Percentiles rank a stretch among this genome's conserved stretches.
These are phyloP conservation scores for Arvicanthis niloticus DNA, from an alignment of 2,113 vertebrate genomes.

Conservation along the genomic window DNA sequence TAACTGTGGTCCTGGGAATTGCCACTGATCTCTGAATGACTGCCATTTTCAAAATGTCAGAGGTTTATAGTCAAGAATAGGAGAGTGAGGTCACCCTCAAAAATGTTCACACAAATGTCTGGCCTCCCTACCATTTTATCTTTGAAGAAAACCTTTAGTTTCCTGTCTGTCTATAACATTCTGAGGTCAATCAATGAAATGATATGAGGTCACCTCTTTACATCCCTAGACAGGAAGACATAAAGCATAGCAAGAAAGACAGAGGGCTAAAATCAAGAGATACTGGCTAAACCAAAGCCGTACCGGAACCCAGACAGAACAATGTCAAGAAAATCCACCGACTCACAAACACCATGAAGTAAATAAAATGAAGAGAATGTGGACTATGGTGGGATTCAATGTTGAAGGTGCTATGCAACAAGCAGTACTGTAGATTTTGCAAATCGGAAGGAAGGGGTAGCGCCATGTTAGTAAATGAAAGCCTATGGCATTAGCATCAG, in stretches of 20 bases:
- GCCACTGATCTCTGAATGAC: background rate
- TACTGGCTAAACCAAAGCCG: background rate
- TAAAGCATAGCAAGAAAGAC: background rate
- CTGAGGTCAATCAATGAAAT: constrained; percentile 43
- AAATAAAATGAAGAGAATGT: background rate
- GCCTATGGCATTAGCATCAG: background rate
- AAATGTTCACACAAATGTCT: constrained; percentile 20
- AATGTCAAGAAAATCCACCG: background rate
- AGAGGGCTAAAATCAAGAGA: constrained; percentile 1
- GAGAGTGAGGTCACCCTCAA: background rate
- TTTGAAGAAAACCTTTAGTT: constrained; percentile 49
- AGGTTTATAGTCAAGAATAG: constrained; percentile 6
- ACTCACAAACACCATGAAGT: background rate
- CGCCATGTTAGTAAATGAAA: background rate
- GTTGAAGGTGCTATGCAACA: background rate
- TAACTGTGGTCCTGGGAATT: background rate
- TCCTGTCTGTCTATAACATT: constrained; percentile 7
- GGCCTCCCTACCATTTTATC: constrained; percentile 1
- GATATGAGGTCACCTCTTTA: constrained; percentile 36
- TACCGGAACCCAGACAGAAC: background rate
- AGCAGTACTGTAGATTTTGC: background rate
- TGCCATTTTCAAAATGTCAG: constrained; percentile 8
- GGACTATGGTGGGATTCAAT: background rate
- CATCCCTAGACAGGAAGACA: constrained; percentile 9
- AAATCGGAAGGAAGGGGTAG: background rate